Percentiles rank a stretch among this genome's conserved stretches.
Evolutionary conservation across 1,140 invertebrate species (phyloP).

Genomic region (Littorina saxatilis): DNA sequence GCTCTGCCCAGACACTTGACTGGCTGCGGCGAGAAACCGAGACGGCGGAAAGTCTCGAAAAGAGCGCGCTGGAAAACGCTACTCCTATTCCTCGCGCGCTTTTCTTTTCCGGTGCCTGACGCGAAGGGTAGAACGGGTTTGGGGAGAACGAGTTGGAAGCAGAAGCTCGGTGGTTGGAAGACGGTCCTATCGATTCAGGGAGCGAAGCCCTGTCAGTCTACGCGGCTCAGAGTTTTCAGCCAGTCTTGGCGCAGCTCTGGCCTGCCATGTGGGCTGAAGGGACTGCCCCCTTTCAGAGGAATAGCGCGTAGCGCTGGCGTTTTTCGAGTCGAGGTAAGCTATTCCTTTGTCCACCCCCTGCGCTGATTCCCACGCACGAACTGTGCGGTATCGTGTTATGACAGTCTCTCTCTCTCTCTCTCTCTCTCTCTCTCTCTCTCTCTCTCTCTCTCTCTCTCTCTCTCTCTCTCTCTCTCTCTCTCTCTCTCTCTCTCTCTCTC

Average conservation of each 20-base stretch:
- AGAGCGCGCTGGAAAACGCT: not conserved
- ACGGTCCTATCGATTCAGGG: not conserved
- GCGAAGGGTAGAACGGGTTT: too few relatives aligned
- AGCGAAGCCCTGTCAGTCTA: not conserved
- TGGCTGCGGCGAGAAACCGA: not conserved
- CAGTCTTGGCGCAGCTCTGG: not conserved
- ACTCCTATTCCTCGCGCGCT: not conserved
- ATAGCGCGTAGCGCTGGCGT: not conserved
- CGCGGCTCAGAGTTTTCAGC: not conserved
- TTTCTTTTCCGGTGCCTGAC: too few relatives aligned
- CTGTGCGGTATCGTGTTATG: not conserved
- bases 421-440: not conserved
- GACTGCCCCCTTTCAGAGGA: not conserved
- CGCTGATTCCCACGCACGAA: not conserved
- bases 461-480: not conserved
- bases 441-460: not conserved
- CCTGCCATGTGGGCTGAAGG: not conserved
- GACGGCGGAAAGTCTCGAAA: not conserved
- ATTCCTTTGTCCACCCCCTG: not conserved
- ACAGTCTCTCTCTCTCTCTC: too few relatives aligned
- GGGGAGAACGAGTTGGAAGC: not conserved
- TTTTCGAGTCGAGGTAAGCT: not conserved
- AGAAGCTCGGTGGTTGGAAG: not conserved
- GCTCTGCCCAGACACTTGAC: constrained; percentile 8
- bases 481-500: not conserved